These are phyloP conservation scores for Ornithorhynchus anatinus DNA, from an alignment of 2,113 vertebrate species.

Conservation along the genomic window DNA sequence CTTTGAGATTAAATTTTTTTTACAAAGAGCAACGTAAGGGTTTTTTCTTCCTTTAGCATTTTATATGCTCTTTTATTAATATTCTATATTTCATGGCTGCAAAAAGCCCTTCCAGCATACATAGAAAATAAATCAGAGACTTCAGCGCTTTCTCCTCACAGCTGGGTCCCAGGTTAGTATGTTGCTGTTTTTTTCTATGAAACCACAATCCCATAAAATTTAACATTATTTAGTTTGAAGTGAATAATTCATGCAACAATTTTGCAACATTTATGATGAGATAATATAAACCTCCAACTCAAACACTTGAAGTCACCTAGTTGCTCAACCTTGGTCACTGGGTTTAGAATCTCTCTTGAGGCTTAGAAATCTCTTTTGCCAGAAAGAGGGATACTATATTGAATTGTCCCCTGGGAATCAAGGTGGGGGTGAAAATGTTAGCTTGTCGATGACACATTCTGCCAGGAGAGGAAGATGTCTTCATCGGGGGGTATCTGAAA, in stretches of 20 bases:
- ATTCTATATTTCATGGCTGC: slow-evolving; percentile 34
- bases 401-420: no score
- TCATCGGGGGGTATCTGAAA: no score
- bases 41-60: slow-evolving; percentile 8
- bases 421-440: no score
- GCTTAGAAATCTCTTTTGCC: not conserved
- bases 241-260: slow-evolving; percentile 63
- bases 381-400: no score
- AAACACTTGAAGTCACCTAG: slow-evolving; percentile 24
- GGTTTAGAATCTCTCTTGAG: not conserved
- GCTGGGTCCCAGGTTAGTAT: slow-evolving; percentile 33
- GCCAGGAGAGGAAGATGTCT: no score
- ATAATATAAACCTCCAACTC: slow-evolving; percentile 35
- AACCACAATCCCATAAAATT: slow-evolving; percentile 51
- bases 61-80: slow-evolving; percentile 50
- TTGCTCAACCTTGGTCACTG: slow-evolving; percentile 14
- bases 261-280: slow-evolving; percentile 54
- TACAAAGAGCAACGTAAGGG: slow-evolving; percentile 24
- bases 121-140: slow-evolving; percentile 30
- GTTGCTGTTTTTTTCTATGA: slow-evolving; percentile 38
- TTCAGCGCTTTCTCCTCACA: slow-evolving; percentile 51
- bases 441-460: no score
- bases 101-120: not conserved
- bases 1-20: slow-evolving; percentile 31
- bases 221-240: slow-evolving; percentile 60